These are phyloP conservation scores for Gallinago undulata DNA, from an alignment of 2,113 vertebrate species.

Conservation along the genomic window DNA sequence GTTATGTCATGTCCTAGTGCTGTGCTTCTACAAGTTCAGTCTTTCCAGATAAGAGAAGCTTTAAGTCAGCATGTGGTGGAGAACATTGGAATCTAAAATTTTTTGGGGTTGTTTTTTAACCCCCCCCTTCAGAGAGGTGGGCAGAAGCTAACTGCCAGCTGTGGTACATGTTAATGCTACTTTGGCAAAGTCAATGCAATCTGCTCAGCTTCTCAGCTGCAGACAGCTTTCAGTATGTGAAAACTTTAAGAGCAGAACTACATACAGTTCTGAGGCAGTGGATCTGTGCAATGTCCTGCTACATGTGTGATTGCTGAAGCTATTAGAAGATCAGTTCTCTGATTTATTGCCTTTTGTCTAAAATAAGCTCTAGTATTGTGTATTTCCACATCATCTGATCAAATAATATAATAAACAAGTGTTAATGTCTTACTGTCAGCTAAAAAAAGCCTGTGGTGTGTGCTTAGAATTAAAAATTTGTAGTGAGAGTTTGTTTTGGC, in stretches of 20 bases:
- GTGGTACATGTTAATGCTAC: not conserved
- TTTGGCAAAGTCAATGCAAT: not conserved
- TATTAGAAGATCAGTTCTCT: not conserved
- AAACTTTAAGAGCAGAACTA: not conserved
- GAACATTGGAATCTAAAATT: not conserved
- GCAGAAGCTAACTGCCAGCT: not conserved
- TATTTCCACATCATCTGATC: not conserved
- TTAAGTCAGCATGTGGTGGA: not conserved
- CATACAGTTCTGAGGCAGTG: not conserved
- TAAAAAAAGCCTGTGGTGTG: not conserved
- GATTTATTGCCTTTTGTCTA: not conserved
- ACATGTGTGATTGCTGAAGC: not conserved
- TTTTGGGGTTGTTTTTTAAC: not conserved
- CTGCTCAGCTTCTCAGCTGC: not conserved
- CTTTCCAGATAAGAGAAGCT: not conserved
- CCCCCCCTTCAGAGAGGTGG: not conserved
- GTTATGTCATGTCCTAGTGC: not conserved
- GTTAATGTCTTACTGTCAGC: not conserved
- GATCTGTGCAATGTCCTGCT: not conserved
- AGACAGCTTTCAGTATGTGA: not conserved
- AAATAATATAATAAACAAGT: not conserved
- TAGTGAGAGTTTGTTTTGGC: not conserved
- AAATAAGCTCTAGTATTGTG: not conserved
- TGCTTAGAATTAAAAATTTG: not conserved
- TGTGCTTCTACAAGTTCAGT: not conserved